Evolutionary conservation across 2,888 invertebrate species (phyloP).

Genomic region (Patella caerulea): DNA sequence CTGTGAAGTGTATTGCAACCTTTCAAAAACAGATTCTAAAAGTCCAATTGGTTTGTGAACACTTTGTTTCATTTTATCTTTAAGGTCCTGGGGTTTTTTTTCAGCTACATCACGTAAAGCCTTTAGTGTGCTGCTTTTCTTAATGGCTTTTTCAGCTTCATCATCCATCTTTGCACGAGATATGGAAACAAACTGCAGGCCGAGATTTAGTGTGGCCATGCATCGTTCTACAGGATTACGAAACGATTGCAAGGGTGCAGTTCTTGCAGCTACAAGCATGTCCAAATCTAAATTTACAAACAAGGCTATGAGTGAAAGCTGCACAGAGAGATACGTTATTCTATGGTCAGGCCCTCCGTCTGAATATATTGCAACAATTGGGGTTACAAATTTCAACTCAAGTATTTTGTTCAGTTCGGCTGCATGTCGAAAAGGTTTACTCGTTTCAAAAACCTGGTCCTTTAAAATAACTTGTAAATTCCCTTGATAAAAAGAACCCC

Average conservation of each 20-base stretch:
- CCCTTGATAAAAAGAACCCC: too few relatives aligned
- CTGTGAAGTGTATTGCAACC: too few relatives aligned
- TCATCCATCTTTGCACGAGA: constrained; percentile 15
- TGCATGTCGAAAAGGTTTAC: constrained; percentile 22
- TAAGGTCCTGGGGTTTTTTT: background rate
- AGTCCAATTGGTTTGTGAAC: too few relatives aligned
- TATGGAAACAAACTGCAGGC: constrained; percentile 18
- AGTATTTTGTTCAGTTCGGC: constrained; percentile 16
- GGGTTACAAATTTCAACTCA: background rate
- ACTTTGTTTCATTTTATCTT: background rate
- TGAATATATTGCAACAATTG: constrained; percentile 21
- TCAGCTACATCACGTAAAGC: background rate
- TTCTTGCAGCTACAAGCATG: constrained; percentile 27
- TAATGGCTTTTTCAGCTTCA: constrained; percentile 18
- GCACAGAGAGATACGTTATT: constrained; percentile 22
- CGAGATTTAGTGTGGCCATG: constrained; percentile 20
- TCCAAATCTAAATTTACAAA: constrained; percentile 25
- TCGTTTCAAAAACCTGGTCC: constrained; percentile 26
- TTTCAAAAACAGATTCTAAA: too few relatives aligned
- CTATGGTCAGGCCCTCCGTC: constrained; percentile 33
- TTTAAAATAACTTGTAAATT: too few relatives aligned
- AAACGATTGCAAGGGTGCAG: constrained; percentile 22
- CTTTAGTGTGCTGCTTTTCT: constrained; percentile 12
- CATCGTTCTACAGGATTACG: constrained; percentile 25
- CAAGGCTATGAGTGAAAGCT: constrained; percentile 17